Conservation (phyloP, 2,113 vertebrate species). For the Sigmodon hispidus region DNA sequence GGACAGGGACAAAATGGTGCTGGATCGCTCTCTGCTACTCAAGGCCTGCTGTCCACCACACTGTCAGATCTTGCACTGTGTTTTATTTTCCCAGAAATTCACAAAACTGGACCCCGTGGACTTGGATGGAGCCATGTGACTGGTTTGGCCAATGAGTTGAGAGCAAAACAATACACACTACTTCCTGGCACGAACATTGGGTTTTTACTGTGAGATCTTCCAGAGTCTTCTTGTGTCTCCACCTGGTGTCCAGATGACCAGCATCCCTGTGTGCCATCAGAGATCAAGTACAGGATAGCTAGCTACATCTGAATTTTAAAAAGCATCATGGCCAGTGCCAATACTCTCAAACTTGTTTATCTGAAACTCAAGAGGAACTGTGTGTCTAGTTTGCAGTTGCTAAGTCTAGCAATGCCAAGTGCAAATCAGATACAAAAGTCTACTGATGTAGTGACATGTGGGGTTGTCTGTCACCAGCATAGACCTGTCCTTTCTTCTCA, state of each 20-base stretch:
- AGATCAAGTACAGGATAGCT: background rate
- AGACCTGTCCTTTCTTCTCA: background rate
- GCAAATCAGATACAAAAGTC: background rate
- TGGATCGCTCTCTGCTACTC: accelerated
- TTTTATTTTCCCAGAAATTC: accelerated
- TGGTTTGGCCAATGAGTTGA: background rate
- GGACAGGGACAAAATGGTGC: background rate
- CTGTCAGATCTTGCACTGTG: accelerated
- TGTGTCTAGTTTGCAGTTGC: background rate
- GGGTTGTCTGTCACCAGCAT: background rate
- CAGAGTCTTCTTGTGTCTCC: background rate
- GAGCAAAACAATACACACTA: background rate
- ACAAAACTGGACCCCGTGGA: background rate
- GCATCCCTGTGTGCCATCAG: accelerated
- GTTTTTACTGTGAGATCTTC: background rate
- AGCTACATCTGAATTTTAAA: background rate
- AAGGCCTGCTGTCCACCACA: background rate
- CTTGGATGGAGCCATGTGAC: background rate
- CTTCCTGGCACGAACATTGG: background rate
- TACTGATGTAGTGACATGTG: background rate
- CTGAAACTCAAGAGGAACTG: background rate
- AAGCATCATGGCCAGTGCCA: background rate
- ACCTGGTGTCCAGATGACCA: background rate
- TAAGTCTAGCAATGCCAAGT: background rate
- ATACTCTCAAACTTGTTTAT: background rate